A percentile compares a stretch with the other conserved stretches of the same genome.
Evolutionary conservation across 2,797 vertebrate genomes (phyloP).

Genomic region (Prunella strophiata): DNA sequence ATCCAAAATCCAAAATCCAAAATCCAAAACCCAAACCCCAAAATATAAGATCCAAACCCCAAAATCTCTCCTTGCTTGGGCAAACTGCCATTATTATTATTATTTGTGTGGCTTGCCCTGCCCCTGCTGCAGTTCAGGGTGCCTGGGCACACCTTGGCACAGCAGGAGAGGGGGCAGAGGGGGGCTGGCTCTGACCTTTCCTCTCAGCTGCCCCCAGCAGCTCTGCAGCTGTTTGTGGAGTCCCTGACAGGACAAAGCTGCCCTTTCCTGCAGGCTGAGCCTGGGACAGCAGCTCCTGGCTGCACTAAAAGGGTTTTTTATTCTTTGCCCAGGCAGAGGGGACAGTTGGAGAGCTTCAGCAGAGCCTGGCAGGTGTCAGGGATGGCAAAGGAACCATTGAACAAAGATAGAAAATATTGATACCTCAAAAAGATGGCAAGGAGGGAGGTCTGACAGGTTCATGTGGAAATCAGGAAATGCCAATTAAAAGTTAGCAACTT

Average conservation of each 20-base stretch:
- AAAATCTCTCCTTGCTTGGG: neutral
- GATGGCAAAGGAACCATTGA: neutral
- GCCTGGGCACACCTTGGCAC: neutral
- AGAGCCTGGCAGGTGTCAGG: neutral
- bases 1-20: no score
- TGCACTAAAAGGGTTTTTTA: neutral
- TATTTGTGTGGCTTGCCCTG: neutral
- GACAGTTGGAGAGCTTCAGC: neutral
- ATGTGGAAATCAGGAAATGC: neutral
- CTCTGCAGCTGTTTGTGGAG: neutral
- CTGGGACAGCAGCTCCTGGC: neutral
- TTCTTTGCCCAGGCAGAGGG: neutral
- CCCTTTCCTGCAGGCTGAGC: conserved; percentile 11
- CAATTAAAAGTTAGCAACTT: neutral
- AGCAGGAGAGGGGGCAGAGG: neutral
- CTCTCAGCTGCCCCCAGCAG: neutral
- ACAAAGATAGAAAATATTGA: neutral
- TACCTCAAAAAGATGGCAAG: neutral
- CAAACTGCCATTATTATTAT: neutral
- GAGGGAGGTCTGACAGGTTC: neutral
- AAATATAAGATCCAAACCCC: neutral
- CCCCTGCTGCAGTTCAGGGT: neutral
- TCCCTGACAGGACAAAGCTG: neutral
- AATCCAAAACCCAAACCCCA: no score
- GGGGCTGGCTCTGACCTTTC: neutral